Percentiles rank a stretch among this genome's conserved stretches.
phyloP scores from a whole-genome alignment of 2,113 vertebrate genomes.

The Stercorarius parasiticus region DNA sequence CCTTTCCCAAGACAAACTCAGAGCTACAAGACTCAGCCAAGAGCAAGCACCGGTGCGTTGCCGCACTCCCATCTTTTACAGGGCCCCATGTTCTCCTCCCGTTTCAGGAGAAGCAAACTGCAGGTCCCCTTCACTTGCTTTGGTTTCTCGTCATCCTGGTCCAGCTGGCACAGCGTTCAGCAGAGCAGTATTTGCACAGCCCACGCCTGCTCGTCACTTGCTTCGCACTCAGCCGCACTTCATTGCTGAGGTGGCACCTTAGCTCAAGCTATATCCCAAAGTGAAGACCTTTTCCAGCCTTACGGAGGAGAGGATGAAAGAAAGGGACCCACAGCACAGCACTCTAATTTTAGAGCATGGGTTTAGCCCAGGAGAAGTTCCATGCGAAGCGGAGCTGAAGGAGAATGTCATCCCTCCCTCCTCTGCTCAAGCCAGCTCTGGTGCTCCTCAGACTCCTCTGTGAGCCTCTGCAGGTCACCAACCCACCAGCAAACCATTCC shows the following conservation, averaged over 20 bases:
- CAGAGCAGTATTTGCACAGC: not conserved
- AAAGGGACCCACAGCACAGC: not conserved
- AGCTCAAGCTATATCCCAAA: not conserved
- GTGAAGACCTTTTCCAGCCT: not conserved
- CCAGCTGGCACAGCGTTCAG: not conserved
- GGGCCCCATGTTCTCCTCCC: accelerated
- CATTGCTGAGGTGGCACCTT: not conserved
- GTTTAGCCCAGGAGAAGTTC: not conserved
- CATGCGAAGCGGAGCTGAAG: not conserved
- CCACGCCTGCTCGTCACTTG: not conserved
- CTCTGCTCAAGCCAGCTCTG: not conserved
- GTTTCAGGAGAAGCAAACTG: not conserved
- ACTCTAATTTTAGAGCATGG: not conserved
- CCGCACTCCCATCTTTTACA: not conserved
- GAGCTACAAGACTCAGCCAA: not conserved
- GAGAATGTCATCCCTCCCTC: not conserved
- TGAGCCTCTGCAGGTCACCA: not conserved
- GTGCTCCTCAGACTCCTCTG: not conserved
- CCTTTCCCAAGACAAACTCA: not conserved
- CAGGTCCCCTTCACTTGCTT: not conserved
- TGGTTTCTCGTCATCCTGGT: not conserved
- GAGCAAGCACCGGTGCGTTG: accelerated
- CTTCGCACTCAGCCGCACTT: not conserved
- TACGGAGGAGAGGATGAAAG: not conserved
- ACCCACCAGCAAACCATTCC: not conserved